Evolutionary conservation across 2,888 invertebrate species (phyloP).

Genomic region (Chorisops tibialis): DNA sequence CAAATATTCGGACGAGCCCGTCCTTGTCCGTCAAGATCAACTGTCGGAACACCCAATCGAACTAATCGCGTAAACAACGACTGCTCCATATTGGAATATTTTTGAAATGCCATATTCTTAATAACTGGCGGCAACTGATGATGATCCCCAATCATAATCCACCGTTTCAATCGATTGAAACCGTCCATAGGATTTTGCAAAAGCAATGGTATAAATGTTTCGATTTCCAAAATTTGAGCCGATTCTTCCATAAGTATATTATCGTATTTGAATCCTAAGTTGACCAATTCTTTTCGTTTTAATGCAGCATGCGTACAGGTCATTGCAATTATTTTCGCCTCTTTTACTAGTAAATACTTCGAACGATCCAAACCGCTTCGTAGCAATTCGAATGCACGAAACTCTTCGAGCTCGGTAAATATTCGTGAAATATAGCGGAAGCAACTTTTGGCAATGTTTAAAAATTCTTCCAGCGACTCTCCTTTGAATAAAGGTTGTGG

Average conservation of each 20-base stretch:
- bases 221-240: conserved; percentile 98
- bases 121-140: conserved; percentile 99
- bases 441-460: conserved; percentile 88
- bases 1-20: conserved; percentile 85
- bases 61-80: conserved; percentile 96
- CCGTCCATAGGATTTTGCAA: conserved; percentile 99
- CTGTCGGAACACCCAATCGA: conserved; percentile 92
- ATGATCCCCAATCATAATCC: conserved; percentile 99
- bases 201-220: conserved; percentile 96
- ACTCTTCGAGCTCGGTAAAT: conserved; percentile 96
- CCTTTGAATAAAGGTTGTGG: conserved; percentile 89
- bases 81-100: conserved; percentile 99
- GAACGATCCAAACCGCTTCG: conserved; percentile 94
- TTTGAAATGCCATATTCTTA: conserved; percentile 99
- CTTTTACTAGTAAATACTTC: conserved; percentile 93
- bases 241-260: conserved; percentile 99
- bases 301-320: conserved; percentile 99
- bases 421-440: conserved; percentile 92
- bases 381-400: conserved; percentile 94
- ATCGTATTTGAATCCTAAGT: conserved; percentile 94
- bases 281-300: conserved; percentile 92
- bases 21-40: conserved; percentile 97
- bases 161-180: conserved; percentile 89
- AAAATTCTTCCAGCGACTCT: conserved; percentile 71
- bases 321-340: conserved; percentile 99